These are phyloP conservation scores for Cistogaster globosa DNA, from an alignment of 2,888 invertebrate genomes.

Conservation along the genomic window DNA sequence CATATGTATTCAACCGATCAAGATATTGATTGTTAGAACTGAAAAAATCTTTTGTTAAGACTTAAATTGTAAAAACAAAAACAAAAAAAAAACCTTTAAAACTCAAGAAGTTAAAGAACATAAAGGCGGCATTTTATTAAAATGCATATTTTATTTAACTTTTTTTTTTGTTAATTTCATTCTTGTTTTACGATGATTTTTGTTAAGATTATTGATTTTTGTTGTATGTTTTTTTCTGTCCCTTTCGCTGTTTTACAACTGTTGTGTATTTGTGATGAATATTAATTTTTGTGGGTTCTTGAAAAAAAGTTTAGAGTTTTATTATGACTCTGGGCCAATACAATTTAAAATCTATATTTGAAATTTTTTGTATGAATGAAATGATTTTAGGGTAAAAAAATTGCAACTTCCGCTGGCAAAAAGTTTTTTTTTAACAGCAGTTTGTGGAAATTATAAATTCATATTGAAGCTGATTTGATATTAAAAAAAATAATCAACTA, in stretches of 20 bases:
- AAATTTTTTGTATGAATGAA: conserved; percentile 27
- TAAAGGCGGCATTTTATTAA: conserved; percentile 59
- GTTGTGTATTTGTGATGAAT: conserved; percentile 53
- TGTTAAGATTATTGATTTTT: conserved; percentile 57
- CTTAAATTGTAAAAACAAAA: conserved; percentile 18
- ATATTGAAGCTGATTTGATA: too few relatives aligned
- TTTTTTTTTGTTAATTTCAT: conserved; percentile 13
- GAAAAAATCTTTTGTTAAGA: conserved; percentile 57
- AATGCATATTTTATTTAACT: conserved; percentile 56
- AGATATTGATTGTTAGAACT: conserved; percentile 61
- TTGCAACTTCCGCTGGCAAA: not conserved
- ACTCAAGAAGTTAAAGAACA: conserved; percentile 39
- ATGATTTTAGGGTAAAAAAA: conserved; percentile 8
- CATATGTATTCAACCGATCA: conserved; percentile 42
- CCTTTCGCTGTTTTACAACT: conserved; percentile 63
- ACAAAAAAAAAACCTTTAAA: conserved; percentile 5
- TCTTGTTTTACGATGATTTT: conserved; percentile 27
- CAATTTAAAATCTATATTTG: not conserved
- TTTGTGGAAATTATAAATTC: not conserved
- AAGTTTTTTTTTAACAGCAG: too few relatives aligned
- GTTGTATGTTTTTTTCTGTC: conserved; percentile 23
- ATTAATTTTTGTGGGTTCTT: conserved; percentile 57
- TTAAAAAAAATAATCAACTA: too few relatives aligned
- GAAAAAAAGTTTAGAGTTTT: conserved; percentile 13
- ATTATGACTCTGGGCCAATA: not conserved